Base-by-base conservation (phyloP, 1,140 invertebrate species). In the Pissodes strobi region DNA sequence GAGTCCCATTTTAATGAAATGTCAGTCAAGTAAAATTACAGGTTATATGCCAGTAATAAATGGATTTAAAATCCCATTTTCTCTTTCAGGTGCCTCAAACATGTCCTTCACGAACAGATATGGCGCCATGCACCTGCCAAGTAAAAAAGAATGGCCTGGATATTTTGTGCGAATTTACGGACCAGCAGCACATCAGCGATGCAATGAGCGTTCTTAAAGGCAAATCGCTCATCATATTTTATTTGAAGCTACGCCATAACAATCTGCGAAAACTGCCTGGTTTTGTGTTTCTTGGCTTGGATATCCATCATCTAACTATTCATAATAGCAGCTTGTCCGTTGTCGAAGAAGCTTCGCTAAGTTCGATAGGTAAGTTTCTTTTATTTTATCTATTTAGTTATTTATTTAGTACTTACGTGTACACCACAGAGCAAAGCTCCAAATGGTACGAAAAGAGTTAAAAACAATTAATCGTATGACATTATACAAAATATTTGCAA, bases 101-200 rank as follows among this genome's bases (percentile, higher is more conserved):
- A 72, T 93, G 90, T 78, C 91, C 91, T 12, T 74, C 86, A 38
- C 83, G 83, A 56, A 78, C 73, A 59, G 89, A 89, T 25, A 91
- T 92, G 67, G 78, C 85, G 25, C 91, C 91, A 17, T 95, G 92
- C 79, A 82, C 82, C 57, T 95, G 92, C 76, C 85, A 82, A 43
- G 86, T 92, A 45, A 94, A 94, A 79, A 92, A 91, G 76, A 90
- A 90, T 68, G 92, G 92, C 4, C 81, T 95, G 67, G 92, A 94
- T 74, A 87, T 95, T 38, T 81, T 91, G 18, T 94, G 92, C 81
- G 91, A 94, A 79, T 88, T 87, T 67, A 93, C 90, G 8, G 89
- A 91, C 69, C 81, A 88, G 60, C 77, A 81, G 23, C 87, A 91
- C 68, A 91, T 93, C 72, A 82, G 79, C 67, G 82, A 85, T 74